These are phyloP conservation scores for Hemaris fuciformis DNA, from an alignment of 2,888 invertebrate species.

Conservation along the genomic window DNA sequence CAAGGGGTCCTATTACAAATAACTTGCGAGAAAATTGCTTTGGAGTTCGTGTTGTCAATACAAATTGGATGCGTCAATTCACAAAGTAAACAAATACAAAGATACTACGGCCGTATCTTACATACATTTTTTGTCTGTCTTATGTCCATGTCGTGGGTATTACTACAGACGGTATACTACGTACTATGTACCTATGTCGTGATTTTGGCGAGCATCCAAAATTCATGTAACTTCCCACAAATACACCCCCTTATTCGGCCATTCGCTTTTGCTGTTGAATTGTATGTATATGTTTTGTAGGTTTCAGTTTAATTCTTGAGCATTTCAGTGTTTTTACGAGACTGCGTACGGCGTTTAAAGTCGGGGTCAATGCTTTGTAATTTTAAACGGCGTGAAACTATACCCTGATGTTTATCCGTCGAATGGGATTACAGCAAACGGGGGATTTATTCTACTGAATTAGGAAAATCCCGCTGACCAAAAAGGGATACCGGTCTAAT, in stretches of 20 bases:
- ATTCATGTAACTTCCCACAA: conserved; percentile 49
- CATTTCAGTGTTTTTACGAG: not conserved
- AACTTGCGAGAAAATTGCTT: not conserved
- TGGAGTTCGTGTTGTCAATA: not conserved
- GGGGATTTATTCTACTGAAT: conserved; percentile 71
- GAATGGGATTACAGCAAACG: conserved; percentile 69
- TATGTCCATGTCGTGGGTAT: too few relatives aligned
- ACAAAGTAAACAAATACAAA: not conserved
- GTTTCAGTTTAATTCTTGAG: not conserved
- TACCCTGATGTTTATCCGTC: conserved; percentile 52
- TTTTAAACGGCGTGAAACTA: conserved; percentile 59
- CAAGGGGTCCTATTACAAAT: not conserved
- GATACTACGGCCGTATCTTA: not conserved
- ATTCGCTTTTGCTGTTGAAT: conserved; percentile 59
- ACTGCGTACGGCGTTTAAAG: not conserved
- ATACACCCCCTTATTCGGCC: conserved; percentile 50
- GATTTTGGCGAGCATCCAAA: conserved; percentile 62
- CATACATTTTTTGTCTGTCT: too few relatives aligned
- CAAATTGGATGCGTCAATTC: too few relatives aligned
- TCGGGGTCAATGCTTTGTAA: conserved; percentile 51
- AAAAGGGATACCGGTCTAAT: conserved; percentile 55
- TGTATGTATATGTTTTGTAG: conserved; percentile 38
- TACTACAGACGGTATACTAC: not conserved
- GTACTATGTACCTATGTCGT: conserved; percentile 32
- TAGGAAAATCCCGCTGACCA: conserved; percentile 59